Conservation (phyloP, 2,113 vertebrate genomes). For the human region GRCh38 chr6:45033001-45033500, state of each 20-base stretch:
- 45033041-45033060: background rate
- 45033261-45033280: background rate
- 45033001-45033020: background rate
- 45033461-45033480: background rate
- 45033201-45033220: background rate
- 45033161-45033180: background rate
- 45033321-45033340: background rate
- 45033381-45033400: background rate
- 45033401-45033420: background rate
- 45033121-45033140: background rate
- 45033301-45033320: background rate
- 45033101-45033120: background rate
- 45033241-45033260: background rate
- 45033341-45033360: background rate
- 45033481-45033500: background rate
- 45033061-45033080: background rate
- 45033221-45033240: background rate
- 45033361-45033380: background rate
- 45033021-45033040: background rate
- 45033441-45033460: slow-evolving; percentile 38
- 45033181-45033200: background rate
- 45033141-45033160: background rate
- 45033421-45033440: background rate
- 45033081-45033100: background rate
- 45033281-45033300: background rate